A percentile compares a stretch with the other conserved stretches of the same genome.
Conservation (phyloP, 2,888 invertebrate species). For the Drosophila nr. perissopoda region DNA sequence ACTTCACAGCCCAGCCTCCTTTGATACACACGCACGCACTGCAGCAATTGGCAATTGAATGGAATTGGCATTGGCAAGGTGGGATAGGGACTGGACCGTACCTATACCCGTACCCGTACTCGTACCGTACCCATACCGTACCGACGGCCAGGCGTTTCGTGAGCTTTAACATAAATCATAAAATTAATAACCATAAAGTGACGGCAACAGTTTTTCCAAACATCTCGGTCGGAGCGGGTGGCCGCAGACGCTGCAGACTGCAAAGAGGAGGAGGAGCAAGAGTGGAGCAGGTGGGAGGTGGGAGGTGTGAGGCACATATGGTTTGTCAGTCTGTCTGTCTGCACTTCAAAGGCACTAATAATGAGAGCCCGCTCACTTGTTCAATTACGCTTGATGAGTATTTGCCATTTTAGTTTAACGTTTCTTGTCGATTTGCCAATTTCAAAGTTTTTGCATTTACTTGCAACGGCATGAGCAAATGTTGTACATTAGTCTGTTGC, state of each 20-base stretch:
- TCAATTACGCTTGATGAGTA: constrained; percentile 36
- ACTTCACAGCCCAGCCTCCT: constrained; percentile 47
- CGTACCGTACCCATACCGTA: constrained; percentile 1
- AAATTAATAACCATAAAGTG: constrained; percentile 85
- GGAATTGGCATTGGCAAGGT: constrained; percentile 41
- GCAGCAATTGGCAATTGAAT: constrained; percentile 56
- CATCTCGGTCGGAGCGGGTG: constrained; percentile 65
- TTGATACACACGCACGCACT: constrained; percentile 56
- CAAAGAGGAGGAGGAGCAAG: neutral
- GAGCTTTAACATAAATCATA: constrained; percentile 84
- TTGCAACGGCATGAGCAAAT: constrained; percentile 11
- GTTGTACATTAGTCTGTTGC: constrained; percentile 21
- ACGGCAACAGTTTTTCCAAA: constrained; percentile 80
- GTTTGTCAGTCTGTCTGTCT: constrained; percentile 15
- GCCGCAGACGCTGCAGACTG: constrained; percentile 33
- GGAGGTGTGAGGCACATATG: constrained; percentile 4
- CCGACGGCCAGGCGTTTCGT: constrained; percentile 64
- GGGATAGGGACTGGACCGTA: constrained; percentile 11
- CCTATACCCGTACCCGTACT: neutral
- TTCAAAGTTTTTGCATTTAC: constrained; percentile 30
- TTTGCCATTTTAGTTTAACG: constrained; percentile 44
- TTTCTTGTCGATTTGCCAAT: constrained; percentile 54
- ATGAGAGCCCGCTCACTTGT: constrained; percentile 24
- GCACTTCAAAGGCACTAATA: constrained; percentile 53
- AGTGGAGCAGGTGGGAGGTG: neutral